phyloP scores from a whole-genome alignment of 2,797 vertebrate genomes.

The Neosilurus hyrtlii region DNA sequence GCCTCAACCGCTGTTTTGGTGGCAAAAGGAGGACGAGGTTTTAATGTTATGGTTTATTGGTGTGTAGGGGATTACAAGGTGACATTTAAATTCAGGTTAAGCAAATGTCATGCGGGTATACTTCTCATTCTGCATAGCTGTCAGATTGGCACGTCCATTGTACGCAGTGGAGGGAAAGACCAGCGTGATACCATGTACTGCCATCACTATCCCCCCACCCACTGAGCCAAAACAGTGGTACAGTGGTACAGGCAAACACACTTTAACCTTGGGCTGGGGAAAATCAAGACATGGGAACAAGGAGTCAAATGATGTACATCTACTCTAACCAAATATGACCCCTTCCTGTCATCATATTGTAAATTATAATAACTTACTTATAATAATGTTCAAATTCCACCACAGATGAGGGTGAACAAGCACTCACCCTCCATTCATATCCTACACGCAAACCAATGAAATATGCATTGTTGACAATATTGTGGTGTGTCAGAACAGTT shows the following conservation, averaged over 20 bases:
- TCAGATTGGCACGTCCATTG: slow-evolving; percentile 74
- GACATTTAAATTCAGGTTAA: background rate
- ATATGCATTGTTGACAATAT: slow-evolving; percentile 86
- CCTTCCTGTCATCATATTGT: background rate
- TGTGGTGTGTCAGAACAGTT: slow-evolving; percentile 88
- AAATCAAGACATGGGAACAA: background rate
- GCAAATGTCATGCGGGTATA: slow-evolving; percentile 58
- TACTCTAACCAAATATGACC: background rate
- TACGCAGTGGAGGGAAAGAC: slow-evolving; percentile 80
- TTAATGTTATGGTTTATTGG: no score
- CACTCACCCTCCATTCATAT: slow-evolving; percentile 72
- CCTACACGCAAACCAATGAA: slow-evolving; percentile 74
- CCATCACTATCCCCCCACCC: slow-evolving; percentile 76
- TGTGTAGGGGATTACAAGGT: background rate
- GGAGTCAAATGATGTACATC: background rate
- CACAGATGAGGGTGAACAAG: background rate
- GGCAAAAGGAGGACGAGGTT: no score
- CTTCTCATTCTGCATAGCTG: slow-evolving; percentile 82
- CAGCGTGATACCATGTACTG: slow-evolving; percentile 73
- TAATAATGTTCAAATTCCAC: background rate
- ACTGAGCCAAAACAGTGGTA: slow-evolving; percentile 93
- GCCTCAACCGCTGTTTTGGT: no score
- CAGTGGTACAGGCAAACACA: slow-evolving; percentile 79
- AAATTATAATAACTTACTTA: background rate
- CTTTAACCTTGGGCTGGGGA: slow-evolving; percentile 62